Evolutionary conservation across 2,888 invertebrate species (phyloP).

Genomic region (Ecliptopera silaceata): DNA sequence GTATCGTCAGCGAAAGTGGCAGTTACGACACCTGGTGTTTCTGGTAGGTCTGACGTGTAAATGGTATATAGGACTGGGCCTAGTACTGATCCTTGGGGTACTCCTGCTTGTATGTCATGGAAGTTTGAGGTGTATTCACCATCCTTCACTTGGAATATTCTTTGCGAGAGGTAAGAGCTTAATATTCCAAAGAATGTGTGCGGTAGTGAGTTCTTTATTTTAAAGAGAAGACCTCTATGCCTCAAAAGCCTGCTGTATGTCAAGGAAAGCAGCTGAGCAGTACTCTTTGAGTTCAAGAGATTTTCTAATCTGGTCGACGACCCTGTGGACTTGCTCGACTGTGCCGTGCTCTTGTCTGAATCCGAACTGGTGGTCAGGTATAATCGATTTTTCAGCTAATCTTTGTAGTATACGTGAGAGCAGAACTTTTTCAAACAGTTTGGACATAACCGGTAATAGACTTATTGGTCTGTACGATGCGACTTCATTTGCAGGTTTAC

Average conservation of each 20-base stretch:
- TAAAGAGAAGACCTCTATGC: background rate
- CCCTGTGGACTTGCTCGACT: background rate
- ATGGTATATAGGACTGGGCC: background rate
- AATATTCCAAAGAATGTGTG: background rate
- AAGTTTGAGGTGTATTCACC: background rate
- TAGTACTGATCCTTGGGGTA: background rate
- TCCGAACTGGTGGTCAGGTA: background rate
- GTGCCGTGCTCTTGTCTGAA: background rate
- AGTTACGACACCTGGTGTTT: background rate
- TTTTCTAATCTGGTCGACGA: background rate
- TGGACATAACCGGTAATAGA: background rate
- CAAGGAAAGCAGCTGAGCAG: too few species aligned
- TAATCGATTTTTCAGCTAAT: background rate
- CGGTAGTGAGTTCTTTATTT: background rate
- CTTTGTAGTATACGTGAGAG: background rate
- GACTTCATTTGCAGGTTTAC: background rate
- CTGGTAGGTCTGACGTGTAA: background rate
- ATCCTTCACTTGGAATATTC: background rate
- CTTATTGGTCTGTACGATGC: background rate
- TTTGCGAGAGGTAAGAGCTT: too few species aligned
- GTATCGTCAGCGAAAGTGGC: background rate
- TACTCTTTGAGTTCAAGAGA: too few species aligned
- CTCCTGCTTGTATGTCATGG: background rate
- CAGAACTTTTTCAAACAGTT: too few species aligned
- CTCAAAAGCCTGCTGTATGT: too few species aligned